Base-by-base conservation (phyloP, 2,888 invertebrate genomes). In the Cordylochernes scorpioides region DNA sequence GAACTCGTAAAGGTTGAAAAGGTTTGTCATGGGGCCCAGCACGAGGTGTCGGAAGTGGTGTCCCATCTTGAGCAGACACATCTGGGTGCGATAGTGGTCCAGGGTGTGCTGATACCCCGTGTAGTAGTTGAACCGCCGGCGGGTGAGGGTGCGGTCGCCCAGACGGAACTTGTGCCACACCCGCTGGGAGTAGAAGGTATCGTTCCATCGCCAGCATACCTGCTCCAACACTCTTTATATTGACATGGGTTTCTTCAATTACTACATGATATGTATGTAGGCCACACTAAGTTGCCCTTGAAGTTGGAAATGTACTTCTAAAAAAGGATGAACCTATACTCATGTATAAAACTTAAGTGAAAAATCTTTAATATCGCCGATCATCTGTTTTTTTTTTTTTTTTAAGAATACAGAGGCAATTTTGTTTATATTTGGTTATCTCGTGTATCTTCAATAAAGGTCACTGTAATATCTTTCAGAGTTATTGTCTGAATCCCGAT, bases 1-100 rank as follows among this genome's bases (percentile, higher is more conserved):
- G 46, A 77, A 77, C 48, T 75, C 74, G 48, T 69, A 74, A 24
- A 77, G 59, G 49, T 75, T 75, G 50, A 71, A 69, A 44, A 74
- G 71, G 48, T 74, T 73, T 33, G 64, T 55, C 57, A 68, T 68
- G 1, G 74, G 74, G 17, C 65, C 61, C 39, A 78, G 65, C 10
- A 68, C 60, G 17, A 77, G 53, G 7, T 60, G 60, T 33, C 65
- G 60, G 43, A 75, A 62, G 44, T 65, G 58, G 27, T 54, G 56
- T 0, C 74, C 74, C 15, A 74, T 62, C 38, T 62, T 61, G 24
- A 64, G 60, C 21, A 75, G 54, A 15, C 72, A 74, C 35, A 64
- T 55, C 39, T 71, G 69, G 0, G 70, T 66, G 33, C 71, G 57
- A 45, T 68, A 57, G 46, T 72, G 72, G 53, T 73, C 73, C 42